Conservation (phyloP, 2,888 invertebrate genomes). For the Linyphia triangularis region DNA sequence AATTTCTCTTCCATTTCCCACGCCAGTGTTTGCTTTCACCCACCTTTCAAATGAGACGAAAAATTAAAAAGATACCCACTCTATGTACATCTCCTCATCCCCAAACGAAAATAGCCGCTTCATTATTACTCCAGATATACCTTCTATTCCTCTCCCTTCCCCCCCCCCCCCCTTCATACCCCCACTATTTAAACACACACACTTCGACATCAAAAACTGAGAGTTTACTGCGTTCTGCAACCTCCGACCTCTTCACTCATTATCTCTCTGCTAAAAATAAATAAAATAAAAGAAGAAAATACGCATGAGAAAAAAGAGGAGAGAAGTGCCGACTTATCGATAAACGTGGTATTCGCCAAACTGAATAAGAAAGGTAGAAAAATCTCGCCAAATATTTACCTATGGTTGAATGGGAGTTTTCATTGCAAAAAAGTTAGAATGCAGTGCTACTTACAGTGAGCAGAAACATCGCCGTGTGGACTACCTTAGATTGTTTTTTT, state of each 20-base stretch:
- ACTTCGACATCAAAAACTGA: not conserved
- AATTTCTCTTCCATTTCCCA: not conserved
- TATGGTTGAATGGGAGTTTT: not conserved
- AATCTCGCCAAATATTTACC: not conserved
- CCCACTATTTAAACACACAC: conserved; percentile 30
- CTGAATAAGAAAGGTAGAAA: not conserved
- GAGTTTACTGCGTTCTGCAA: conserved; percentile 57
- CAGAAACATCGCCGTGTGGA: too few species aligned
- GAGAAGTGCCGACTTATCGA: too few species aligned
- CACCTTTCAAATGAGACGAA: not conserved
- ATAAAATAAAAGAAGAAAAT: conserved; percentile 7
- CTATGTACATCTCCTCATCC: not conserved
- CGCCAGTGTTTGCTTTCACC: not conserved
- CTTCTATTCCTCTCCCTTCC: not conserved
- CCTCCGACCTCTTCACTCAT: conserved; percentile 64
- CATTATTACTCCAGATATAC: not conserved
- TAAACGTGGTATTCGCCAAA: not conserved
- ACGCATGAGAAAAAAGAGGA: conserved; percentile 22
- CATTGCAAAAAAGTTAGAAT: not conserved
- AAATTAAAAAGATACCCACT: not conserved
- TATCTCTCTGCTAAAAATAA: conserved; percentile 30
- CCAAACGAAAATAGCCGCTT: not conserved
- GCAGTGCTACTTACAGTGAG: too few species aligned
- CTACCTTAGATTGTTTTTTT: too few species aligned
- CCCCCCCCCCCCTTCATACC: not conserved